These are phyloP conservation scores for Desmophyllum pertusum DNA, from an alignment of 92 coral and sea anemone genomes.

Conservation along the genomic window DNA sequence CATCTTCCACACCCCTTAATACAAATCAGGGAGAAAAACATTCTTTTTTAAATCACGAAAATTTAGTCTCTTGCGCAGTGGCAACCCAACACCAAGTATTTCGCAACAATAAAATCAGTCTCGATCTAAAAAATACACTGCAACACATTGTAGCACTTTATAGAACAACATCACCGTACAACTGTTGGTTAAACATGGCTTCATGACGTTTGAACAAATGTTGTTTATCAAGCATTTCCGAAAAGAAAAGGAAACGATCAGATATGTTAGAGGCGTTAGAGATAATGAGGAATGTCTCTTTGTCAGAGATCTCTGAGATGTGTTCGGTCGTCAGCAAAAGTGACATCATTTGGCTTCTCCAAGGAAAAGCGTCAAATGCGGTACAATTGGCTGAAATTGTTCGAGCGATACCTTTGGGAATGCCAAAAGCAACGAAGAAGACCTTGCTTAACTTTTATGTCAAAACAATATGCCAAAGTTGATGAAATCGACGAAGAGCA, in stretches of 20 bases:
- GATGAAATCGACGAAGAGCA: background rate
- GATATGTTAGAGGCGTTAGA: constrained; percentile 3
- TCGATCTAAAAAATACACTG: too few relatives aligned
- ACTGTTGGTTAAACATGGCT: too few relatives aligned
- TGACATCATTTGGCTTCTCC: background rate
- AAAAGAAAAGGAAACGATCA: constrained; percentile 12
- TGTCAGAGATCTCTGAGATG: constrained; percentile 12
- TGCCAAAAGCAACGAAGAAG: constrained; percentile 6
- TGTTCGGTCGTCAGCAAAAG: background rate
- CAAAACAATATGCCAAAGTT: background rate
- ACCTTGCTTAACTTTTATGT: background rate
- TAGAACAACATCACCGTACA: too few relatives aligned
- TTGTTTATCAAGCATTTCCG: background rate
- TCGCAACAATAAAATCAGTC: too few relatives aligned
- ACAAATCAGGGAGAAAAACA: too few relatives aligned
- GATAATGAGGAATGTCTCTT: background rate
- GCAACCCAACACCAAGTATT: too few relatives aligned
- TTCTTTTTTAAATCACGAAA: too few relatives aligned
- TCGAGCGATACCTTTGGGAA: background rate
- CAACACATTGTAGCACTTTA: too few relatives aligned
- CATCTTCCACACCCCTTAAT: too few relatives aligned
- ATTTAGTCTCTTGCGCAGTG: too few relatives aligned
- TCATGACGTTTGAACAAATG: background rate
- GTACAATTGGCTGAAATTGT: background rate
- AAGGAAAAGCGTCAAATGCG: constrained; percentile 12